Conservation (phyloP, 2,113 vertebrate species). For the Rhinichthys klamathensis region DNA sequence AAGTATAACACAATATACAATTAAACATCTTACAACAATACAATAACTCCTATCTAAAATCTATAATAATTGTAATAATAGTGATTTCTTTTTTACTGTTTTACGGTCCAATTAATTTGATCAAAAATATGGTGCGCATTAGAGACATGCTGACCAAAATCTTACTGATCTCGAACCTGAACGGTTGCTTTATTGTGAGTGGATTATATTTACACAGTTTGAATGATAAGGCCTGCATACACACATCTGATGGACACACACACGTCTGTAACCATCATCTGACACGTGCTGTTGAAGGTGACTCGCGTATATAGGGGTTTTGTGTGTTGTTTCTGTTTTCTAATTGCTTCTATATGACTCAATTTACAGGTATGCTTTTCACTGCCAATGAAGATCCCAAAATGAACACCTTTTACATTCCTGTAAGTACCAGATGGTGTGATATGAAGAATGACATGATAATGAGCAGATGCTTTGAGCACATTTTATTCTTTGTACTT, state of each 20-base stretch:
- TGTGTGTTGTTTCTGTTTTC: background rate
- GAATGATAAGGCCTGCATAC: background rate
- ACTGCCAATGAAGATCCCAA: conserved; percentile 96
- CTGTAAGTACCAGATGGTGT: conserved; percentile 79
- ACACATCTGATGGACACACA: too few relatives aligned
- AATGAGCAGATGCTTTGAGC: background rate
- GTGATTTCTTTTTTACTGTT: too few relatives aligned
- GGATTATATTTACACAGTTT: background rate
- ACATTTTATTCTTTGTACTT: background rate
- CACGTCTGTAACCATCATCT: background rate
- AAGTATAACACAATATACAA: background rate
- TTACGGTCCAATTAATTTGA: background rate
- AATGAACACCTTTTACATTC: conserved; percentile 98
- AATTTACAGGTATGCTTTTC: conserved; percentile 91
- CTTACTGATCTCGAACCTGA: background rate
- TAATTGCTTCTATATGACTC: background rate
- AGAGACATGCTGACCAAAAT: background rate
- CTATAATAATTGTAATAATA: background rate
- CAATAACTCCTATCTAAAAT: background rate
- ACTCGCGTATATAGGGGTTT: background rate
- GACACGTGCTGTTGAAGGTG: background rate
- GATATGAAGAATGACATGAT: background rate
- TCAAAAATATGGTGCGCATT: background rate
- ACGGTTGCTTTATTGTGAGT: background rate
- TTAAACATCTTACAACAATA: background rate